Conservation (phyloP, 2,113 vertebrate species). For the Ceyx cyanopectus region DNA sequence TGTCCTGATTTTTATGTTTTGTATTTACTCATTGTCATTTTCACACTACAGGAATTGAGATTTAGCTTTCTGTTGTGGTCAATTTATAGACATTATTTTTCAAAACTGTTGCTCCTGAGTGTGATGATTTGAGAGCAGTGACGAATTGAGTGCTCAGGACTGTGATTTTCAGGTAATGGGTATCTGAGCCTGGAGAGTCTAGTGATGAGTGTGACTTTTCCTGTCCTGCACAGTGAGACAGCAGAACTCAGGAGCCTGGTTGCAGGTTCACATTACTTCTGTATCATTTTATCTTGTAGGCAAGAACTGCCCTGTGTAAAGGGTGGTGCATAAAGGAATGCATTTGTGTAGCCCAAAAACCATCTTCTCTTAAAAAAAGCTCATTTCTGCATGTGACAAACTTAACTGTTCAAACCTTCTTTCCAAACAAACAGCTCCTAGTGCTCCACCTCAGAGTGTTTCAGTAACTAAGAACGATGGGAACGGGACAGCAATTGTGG, state of each 20-base stretch:
- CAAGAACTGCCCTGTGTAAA: background rate
- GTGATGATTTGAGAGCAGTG: background rate
- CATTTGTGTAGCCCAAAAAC: background rate
- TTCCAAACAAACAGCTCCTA: slow-evolving; percentile 84
- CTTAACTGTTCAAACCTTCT: background rate
- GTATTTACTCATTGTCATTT: background rate
- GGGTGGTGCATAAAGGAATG: background rate
- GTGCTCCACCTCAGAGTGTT: slow-evolving; percentile 93
- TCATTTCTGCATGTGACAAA: rapidly evolving
- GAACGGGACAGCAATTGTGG: slow-evolving; percentile 91
- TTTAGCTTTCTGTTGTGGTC: background rate
- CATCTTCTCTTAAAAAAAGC: background rate
- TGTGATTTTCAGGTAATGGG: background rate
- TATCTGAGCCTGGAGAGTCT: background rate
- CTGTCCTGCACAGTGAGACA: background rate
- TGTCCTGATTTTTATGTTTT: background rate
- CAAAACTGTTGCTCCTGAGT: background rate
- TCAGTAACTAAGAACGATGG: slow-evolving; percentile 92
- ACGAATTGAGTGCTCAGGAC: background rate
- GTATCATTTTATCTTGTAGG: background rate
- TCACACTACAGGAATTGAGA: background rate
- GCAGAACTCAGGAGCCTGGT: background rate
- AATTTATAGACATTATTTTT: background rate
- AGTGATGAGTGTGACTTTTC: background rate
- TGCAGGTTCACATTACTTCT: background rate